These are phyloP conservation scores for Pristiophorus japonicus DNA, from an alignment of 2,113 vertebrate genomes.

Conservation along the genomic window DNA sequence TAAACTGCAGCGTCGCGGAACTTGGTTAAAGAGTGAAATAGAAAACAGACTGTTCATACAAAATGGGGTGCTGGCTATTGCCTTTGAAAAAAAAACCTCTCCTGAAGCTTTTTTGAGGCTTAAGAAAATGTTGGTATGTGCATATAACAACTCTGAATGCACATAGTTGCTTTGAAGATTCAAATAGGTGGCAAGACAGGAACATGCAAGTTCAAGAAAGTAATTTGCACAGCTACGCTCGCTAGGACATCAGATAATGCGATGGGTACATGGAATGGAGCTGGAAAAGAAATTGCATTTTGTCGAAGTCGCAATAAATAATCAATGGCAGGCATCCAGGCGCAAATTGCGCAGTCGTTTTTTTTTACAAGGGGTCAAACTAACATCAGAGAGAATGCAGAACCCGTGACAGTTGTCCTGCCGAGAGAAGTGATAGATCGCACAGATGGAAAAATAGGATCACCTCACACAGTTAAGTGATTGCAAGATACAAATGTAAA, in stretches of 20 bases:
- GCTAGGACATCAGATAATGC: neutral
- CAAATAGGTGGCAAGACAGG: neutral
- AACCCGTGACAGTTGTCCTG: neutral
- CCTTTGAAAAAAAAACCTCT: too few species aligned
- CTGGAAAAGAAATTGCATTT: neutral
- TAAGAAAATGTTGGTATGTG: too few species aligned
- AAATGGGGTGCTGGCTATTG: neutral
- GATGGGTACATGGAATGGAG: neutral
- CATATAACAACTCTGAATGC: neutral
- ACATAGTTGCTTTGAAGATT: neutral
- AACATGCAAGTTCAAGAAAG: neutral
- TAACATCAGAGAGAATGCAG: neutral
- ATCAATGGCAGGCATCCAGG: neutral
- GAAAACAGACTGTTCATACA: neutral
- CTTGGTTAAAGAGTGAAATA: neutral
- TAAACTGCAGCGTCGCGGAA: neutral
- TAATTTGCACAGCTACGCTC: neutral
- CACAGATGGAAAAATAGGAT: neutral
- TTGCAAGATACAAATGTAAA: slow-evolving; percentile 4
- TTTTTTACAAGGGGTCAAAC: neutral
- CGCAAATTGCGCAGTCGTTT: neutral
- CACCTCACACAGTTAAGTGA: neutral
- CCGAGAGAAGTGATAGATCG: neutral
- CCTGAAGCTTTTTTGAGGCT: neutral
- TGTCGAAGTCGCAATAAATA: neutral